These are phyloP conservation scores for Fragum fragum DNA, from an alignment of 2,888 invertebrate genomes.

Conservation along the genomic window DNA sequence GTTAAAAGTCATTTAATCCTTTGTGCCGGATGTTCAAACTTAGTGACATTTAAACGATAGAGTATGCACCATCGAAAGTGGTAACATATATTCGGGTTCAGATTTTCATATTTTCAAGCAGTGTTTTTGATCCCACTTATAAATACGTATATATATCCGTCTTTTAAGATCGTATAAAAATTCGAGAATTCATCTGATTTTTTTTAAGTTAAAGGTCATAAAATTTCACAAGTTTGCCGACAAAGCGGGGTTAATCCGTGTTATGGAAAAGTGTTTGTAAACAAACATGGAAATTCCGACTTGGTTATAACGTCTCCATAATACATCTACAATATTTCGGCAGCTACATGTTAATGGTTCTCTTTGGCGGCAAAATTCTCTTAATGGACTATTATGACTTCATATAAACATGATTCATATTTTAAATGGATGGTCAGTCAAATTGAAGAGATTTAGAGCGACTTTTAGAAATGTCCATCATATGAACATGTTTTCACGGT, in stretches of 20 bases:
- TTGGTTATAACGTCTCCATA: constrained; percentile 29
- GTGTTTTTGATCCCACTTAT: no score
- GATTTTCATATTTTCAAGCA: no score
- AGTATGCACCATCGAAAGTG: no score
- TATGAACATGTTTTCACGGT: no score
- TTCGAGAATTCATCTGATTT: no score
- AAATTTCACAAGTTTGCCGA: constrained; percentile 33
- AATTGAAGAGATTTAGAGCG: no score
- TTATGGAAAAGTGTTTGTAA: constrained; percentile 53
- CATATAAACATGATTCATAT: neutral
- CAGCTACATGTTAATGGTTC: constrained; percentile 39
- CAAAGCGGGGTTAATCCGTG: constrained; percentile 59
- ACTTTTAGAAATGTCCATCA: no score
- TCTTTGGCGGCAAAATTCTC: constrained; percentile 22
- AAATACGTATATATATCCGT: no score
- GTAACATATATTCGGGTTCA: no score
- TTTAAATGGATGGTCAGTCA: neutral
- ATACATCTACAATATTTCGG: neutral
- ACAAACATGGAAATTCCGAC: constrained; percentile 47
- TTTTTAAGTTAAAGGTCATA: no score
- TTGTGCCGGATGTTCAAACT: neutral
- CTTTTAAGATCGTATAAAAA: no score
- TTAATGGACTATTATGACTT: constrained; percentile 1
- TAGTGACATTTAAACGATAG: no score
- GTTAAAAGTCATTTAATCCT: constrained; percentile 29